phyloP scores from a whole-genome alignment of 2,797 vertebrate genomes.

The Mionectes olivaceus region DNA sequence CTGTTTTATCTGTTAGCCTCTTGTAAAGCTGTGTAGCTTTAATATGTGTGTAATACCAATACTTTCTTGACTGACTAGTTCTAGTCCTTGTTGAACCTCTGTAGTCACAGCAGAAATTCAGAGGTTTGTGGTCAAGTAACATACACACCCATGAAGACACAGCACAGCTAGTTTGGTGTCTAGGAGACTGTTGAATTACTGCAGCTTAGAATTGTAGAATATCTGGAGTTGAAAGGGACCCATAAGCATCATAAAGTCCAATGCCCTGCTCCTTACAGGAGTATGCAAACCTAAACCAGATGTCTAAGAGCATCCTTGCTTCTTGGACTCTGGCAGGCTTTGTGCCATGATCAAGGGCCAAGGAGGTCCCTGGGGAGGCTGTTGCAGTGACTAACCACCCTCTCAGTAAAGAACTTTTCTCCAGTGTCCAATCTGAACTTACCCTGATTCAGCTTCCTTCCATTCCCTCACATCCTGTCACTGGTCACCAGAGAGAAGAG shows the following conservation, averaged over 20 bases:
- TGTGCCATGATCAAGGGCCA: neutral
- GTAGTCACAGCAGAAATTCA: neutral
- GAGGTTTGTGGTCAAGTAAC: neutral
- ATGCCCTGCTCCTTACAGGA: neutral
- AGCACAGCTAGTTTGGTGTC: neutral
- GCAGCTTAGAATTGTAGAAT: neutral
- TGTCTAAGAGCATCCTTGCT: neutral
- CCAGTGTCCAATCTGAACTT: neutral
- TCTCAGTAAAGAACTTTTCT: neutral
- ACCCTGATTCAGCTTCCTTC: neutral
- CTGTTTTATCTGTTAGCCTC: neutral
- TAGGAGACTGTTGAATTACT: neutral
- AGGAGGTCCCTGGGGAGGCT: neutral
- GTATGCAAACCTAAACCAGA: neutral
- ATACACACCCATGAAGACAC: accelerated
- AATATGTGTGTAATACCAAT: neutral
- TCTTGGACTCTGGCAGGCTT: neutral
- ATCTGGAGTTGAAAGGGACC: neutral
- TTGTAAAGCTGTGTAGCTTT: neutral
- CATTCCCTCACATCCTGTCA: accelerated
- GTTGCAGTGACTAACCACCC: neutral
- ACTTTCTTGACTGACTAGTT: neutral
- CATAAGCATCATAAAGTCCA: neutral
- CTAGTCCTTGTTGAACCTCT: neutral
- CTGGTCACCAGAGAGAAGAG: neutral